Evolutionary conservation across 2,797 vertebrate genomes (phyloP).

Genomic region (Melanotaenia maccullochi): DNA sequence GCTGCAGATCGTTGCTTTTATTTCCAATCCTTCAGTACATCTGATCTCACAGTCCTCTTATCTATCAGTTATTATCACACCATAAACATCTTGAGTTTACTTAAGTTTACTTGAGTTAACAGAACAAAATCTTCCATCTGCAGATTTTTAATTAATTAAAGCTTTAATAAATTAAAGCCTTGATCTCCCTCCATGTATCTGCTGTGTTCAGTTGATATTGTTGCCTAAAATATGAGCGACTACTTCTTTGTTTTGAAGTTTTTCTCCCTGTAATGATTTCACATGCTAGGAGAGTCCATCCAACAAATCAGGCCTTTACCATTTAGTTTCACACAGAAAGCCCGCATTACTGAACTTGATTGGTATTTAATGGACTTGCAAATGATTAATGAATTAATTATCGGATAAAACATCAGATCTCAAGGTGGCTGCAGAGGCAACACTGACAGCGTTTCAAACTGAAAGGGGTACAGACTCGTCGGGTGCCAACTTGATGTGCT

Average conservation of each 20-base stretch:
- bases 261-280: slow-evolving; percentile 47
- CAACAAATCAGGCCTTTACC: slow-evolving; percentile 28
- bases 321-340: slow-evolving; percentile 34
- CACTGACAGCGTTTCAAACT: slow-evolving; percentile 61
- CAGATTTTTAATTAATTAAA: slow-evolving; percentile 65
- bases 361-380: slow-evolving; percentile 65
- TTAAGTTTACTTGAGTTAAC: neutral
- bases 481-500: slow-evolving; percentile 44
- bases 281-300: slow-evolving; percentile 9
- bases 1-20: slow-evolving; percentile 31
- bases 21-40: slow-evolving; percentile 29
- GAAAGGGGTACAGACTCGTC: slow-evolving; percentile 51
- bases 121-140: slow-evolving; percentile 56
- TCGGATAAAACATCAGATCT: slow-evolving; percentile 50
- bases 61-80: no score
- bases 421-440: slow-evolving; percentile 28
- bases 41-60: neutral
- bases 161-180: no score
- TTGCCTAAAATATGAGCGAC: slow-evolving; percentile 39
- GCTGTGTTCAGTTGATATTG: slow-evolving; percentile 45
- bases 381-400: slow-evolving; percentile 76
- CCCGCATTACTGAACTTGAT: slow-evolving; percentile 38
- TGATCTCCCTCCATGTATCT: slow-evolving; percentile 59
- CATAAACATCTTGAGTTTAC: neutral
- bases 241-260: slow-evolving; percentile 40